These are phyloP conservation scores for Serinus canaria DNA, from an alignment of 2,113 vertebrate genomes.

Conservation along the genomic window DNA sequence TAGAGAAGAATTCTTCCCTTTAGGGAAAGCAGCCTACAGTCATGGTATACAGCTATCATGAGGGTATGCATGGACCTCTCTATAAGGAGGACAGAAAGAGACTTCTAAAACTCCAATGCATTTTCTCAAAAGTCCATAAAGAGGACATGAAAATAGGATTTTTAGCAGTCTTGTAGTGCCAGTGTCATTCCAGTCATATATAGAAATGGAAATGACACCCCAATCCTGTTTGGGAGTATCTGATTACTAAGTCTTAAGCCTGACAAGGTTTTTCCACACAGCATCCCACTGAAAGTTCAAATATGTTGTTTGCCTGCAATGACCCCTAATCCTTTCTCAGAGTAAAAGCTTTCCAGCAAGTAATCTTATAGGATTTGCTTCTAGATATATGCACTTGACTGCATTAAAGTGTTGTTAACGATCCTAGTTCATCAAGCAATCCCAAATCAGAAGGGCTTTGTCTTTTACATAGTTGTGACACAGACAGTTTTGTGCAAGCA, in stretches of 20 bases:
- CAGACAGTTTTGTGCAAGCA: neutral
- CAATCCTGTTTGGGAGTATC: neutral
- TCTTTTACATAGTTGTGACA: neutral
- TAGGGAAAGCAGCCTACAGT: neutral
- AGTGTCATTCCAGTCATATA: neutral
- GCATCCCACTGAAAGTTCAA: neutral
- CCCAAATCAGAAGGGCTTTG: neutral
- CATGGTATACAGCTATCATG: neutral
- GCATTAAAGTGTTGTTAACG: neutral
- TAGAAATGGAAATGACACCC: neutral
- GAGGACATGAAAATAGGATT: neutral
- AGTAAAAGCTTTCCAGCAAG: slow-evolving; percentile 27
- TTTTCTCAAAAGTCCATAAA: neutral
- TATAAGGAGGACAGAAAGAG: neutral
- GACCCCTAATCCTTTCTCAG: slow-evolving; percentile 28
- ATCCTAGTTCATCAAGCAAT: neutral
- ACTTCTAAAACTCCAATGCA: neutral
- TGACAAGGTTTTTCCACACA: neutral
- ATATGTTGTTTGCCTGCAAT: neutral
- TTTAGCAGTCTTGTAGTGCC: neutral
- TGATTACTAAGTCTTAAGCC: neutral
- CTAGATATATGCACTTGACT: slow-evolving; percentile 5
- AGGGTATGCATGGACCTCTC: neutral
- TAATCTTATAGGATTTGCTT: slow-evolving; percentile 22
- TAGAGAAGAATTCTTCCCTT: neutral